These are phyloP conservation scores for Benitochromis conjunctus DNA, from an alignment of 2,113 vertebrate species.

Conservation along the genomic window DNA sequence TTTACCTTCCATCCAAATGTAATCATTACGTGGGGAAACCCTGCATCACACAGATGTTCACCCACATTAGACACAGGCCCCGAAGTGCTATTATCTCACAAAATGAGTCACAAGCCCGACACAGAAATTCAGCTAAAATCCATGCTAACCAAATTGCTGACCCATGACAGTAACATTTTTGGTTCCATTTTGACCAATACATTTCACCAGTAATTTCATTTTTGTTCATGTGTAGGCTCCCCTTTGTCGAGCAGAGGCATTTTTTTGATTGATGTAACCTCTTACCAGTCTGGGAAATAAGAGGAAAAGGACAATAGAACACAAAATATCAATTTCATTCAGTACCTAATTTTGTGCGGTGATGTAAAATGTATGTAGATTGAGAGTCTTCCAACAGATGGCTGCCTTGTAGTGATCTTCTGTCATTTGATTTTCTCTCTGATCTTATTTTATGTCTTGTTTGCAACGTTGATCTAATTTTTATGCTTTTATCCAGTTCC, in stretches of 20 bases:
- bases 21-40: constrained; percentile 11
- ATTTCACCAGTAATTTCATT: constrained; percentile 5
- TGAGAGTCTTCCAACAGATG: not conserved
- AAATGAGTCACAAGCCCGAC: constrained; percentile 19
- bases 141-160: constrained; percentile 42
- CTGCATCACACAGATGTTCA: constrained; percentile 29
- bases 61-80: constrained; percentile 20
- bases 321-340: not conserved
- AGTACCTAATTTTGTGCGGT: not conserved
- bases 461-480: constrained; percentile 5
- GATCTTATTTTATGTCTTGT: constrained; percentile 6
- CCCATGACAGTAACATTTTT: constrained; percentile 16
- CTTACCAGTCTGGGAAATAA: not conserved
- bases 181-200: constrained; percentile 26
- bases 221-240: not conserved
- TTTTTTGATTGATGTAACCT: not conserved
- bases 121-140: constrained; percentile 31
- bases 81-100: constrained; percentile 16
- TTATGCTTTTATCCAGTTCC: constrained; percentile 7
- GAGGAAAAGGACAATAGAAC: not conserved
- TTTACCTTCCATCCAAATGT: constrained; percentile 22
- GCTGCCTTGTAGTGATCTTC: not conserved
- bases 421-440: constrained; percentile 19
- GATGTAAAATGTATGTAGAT: not conserved
- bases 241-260: not conserved